Evolutionary conservation across 1,140 invertebrate species (phyloP), one percentile per base, ranked within the genome.

Genomic region (Caenorhabditis inopinata): DNA sequence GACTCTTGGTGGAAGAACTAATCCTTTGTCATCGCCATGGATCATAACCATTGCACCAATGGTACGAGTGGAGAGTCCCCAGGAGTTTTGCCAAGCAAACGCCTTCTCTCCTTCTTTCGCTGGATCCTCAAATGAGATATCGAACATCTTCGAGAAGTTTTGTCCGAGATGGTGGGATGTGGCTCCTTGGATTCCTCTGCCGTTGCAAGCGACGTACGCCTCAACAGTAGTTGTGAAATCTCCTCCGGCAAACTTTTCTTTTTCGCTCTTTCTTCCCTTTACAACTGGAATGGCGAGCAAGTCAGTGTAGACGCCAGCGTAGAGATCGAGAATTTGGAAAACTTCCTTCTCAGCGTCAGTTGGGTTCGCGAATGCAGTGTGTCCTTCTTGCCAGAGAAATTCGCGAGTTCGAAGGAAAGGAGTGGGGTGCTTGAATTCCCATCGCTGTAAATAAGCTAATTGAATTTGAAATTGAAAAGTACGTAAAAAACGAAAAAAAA

Each of bases 401-500:
- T 99, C 97, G 81, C 97, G 91, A 0, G 97, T 98, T 46, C 97
- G 91, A 25, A 99, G 89, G 90, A 99, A 99, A 5, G 97, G 97
- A 88, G 97, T 96, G 3, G 97, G 97, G 91, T 99, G 96, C 89
- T 99, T 99, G 89, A 99, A 99, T 91, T 99, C 97, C 97, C 97
- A 99, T 87, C 97, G 92, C 94, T 96, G 46, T 74, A 86, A 82
- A 73, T 16, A 29, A 74, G 16, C 5, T 73, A 12, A 78, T 27
- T 2, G 21, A 78, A 74, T 76, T 78, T 62, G 9, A 62, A 12
- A 9, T 62, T n/a, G n/a, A n/a, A n/a, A n/a, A n/a, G n/a, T n/a
- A n/a, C n/a, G n/a, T n/a, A n/a, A n/a, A n/a, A n/a, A n/a, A n/a
- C n/a, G n/a, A n/a, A n/a, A n/a, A n/a, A n/a, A n/a, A n/a, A n/a